Base-by-base conservation (phyloP, 2,888 invertebrate genomes). In the Ecliptopera silaceata region DNA sequence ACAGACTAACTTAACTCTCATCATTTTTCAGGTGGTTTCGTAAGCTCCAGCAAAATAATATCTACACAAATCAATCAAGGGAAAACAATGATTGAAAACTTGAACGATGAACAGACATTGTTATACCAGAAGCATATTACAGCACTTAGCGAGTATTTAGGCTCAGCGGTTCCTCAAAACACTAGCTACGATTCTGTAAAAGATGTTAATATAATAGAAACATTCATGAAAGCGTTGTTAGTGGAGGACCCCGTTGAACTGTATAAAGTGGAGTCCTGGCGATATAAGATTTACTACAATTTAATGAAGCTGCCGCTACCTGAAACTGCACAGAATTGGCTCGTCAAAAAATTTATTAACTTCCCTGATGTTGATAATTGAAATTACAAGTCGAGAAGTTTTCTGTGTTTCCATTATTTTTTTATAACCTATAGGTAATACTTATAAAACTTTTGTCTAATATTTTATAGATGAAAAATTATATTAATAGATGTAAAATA, bases 181-280 rank as follows among this genome's bases (percentile, higher is more conserved):
- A 45, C 72, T 38, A 77, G 78, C 42, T 92, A 86, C 63, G 80
- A 89, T 34, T 92, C 94, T 0, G 75, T 92, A 65, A 90, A 84
- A 66, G 85, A 96, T 36, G 83, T 91, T 70, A 72, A 71, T 15
- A 82, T 96, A 57, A 93, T 95, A 63, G 77, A 91, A 49, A 91
- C 91, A 29, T 95, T 95, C 68, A 92, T 94, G 66, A 88, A 92
- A 66, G 93, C 95, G 3, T 74, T 96, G 26, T 86, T 93, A 15
- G 93, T 93, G 59, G 80, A 85, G 22, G 77, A 91, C 31, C 96
- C 96, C 0, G 86, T 88, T 48, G 69, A 92, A 2, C 61, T 93
- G 5, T 96, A 96, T 71, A 94, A 94, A 84, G 93, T 93, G 64
- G 95, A 96, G 70, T 93, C 95, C 0, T 93, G 93, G 89, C 89